These are phyloP conservation scores for Heliopora coerulea DNA, from an alignment of 92 coral and sea anemone species.

Conservation along the genomic window DNA sequence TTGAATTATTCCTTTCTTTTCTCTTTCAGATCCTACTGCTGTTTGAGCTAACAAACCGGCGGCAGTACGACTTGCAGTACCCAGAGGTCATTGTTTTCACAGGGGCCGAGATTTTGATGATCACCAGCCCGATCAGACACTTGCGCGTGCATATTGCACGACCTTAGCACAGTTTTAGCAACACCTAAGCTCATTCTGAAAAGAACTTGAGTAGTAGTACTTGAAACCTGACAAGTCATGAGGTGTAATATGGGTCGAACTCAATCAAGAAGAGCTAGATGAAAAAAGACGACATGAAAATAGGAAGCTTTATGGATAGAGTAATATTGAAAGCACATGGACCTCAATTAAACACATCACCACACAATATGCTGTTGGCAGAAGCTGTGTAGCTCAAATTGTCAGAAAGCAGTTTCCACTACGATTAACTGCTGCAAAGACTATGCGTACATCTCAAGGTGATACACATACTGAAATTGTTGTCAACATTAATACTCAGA, in stretches of 20 bases:
- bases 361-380: constrained; percentile 43
- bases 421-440: constrained; percentile 43
- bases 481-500: not conserved
- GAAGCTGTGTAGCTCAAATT: constrained; percentile 40
- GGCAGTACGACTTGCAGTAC: no score
- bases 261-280: constrained; percentile 49
- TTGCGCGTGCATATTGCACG: no score
- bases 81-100: no score
- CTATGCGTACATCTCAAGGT: constrained; percentile 40
- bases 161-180: no score
- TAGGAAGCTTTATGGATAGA: constrained; percentile 36
- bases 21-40: no score
- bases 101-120: no score
- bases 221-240: no score
- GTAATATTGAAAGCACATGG: constrained; percentile 19
- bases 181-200: no score
- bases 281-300: constrained; percentile 45
- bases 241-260: constrained; percentile 47
- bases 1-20: no score
- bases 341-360: constrained; percentile 47
- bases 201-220: no score
- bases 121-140: no score
- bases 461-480: constrained; percentile 6
- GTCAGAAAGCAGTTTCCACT: constrained; percentile 53
- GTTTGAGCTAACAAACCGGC: no score